phyloP scores from a whole-genome alignment of 2,888 invertebrate genomes.

The Habroteleia sp. region DNA sequence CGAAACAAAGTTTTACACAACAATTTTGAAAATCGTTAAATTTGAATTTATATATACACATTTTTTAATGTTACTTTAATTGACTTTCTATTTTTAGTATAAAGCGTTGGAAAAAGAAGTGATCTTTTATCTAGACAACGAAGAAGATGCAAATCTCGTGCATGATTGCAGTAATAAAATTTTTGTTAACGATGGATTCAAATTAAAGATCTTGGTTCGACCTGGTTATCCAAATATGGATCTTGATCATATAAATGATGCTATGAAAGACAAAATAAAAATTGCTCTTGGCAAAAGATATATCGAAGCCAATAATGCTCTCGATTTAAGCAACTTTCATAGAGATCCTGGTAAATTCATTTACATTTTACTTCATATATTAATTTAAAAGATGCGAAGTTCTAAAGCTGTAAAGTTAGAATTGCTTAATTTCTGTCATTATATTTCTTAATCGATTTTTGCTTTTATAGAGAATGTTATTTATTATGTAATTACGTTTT shows the following conservation, averaged over 20 bases:
- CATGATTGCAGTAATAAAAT: conserved; percentile 86
- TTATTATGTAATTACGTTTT: no score
- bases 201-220: conserved; percentile 83
- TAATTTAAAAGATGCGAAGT: no score
- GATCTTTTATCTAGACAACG: conserved; percentile 90
- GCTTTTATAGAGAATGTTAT: no score
- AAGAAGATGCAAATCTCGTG: conserved; percentile 86
- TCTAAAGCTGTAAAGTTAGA: no score
- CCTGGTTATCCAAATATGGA: conserved; percentile 68
- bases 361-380: no score
- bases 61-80: no score
- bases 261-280: conserved; percentile 89
- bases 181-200: conserved; percentile 87
- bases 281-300: conserved; percentile 91
- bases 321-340: conserved; percentile 91
- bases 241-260: conserved; percentile 83
- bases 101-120: conserved; percentile 84
- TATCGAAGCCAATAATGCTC: conserved; percentile 84
- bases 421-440: no score
- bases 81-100: conserved; percentile 83
- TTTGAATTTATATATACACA: no score
- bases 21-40: no score
- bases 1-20: no score
- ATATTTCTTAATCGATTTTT: no score
- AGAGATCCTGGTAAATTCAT: conserved; percentile 84